Conservation (phyloP, 2,888 invertebrate species). For the Smittia sp. region DNA sequence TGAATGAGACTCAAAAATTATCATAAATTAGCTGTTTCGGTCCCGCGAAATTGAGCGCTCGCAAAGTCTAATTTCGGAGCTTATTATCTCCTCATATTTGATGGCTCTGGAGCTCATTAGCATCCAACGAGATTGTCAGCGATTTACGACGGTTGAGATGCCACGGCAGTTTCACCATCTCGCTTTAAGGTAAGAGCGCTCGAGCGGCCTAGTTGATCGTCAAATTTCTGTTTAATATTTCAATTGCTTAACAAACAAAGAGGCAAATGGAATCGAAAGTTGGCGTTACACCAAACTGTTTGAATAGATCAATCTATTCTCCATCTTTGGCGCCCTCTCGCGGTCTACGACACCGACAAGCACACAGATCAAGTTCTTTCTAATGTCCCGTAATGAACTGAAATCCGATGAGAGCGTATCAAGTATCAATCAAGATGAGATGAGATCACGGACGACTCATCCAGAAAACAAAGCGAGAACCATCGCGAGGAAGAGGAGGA, state of each 20-base stretch:
- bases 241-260: too few species aligned
- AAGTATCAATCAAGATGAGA: constrained; percentile 15
- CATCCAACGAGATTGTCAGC: neutral
- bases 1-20: constrained; percentile 1
- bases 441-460: neutral
- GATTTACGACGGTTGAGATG: neutral
- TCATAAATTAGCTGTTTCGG: neutral
- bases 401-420: neutral
- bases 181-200: neutral
- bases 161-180: neutral
- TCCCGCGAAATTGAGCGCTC: neutral
- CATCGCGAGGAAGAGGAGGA: neutral
- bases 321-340: too few species aligned
- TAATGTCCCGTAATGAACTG: too few species aligned
- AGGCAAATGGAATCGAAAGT: too few species aligned
- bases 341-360: too few species aligned
- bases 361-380: too few species aligned
- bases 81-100: neutral
- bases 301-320: too few species aligned
- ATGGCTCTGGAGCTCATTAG: neutral
- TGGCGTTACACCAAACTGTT: too few species aligned
- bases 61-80: neutral
- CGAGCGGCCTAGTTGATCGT: too few species aligned
- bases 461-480: neutral
- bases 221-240: too few species aligned